Evolutionary conservation across 2,797 vertebrate genomes (phyloP).

Genomic region (Kryptolebias ocellatus): DNA sequence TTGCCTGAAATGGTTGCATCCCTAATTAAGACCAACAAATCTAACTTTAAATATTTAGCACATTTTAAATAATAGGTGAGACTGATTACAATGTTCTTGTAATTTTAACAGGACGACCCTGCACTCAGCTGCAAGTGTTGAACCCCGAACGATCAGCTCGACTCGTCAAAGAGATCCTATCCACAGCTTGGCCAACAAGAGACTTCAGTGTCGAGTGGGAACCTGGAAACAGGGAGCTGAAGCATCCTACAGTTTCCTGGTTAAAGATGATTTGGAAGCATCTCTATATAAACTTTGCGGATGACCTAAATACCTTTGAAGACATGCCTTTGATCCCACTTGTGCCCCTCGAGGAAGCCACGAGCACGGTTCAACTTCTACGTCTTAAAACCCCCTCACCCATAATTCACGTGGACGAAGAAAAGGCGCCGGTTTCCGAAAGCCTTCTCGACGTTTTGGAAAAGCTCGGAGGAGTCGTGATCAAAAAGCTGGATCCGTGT

Average conservation of each 20-base stretch:
- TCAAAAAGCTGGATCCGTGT: conserved; percentile 90
- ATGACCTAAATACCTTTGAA: conserved; percentile 93
- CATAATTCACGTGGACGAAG: conserved; percentile 88
- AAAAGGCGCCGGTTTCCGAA: conserved; percentile 86
- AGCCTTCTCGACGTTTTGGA: conserved; percentile 88
- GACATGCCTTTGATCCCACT: conserved; percentile 97
- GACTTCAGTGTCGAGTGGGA: conserved; percentile 92
- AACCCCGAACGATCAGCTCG: conserved; percentile 93
- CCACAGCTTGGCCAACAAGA: conserved; percentile 88
- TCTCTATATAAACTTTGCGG: conserved; percentile 94
- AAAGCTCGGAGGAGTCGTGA: conserved; percentile 91
- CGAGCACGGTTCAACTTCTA: conserved; percentile 84
- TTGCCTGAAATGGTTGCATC: conserved; percentile 9
- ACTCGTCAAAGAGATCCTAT: conserved; percentile 94
- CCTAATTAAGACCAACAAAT: conserved; percentile 16
- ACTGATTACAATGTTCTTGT: conserved; percentile 28
- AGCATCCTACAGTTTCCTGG: conserved; percentile 90
- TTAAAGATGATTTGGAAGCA: conserved; percentile 96
- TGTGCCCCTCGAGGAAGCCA: conserved; percentile 83
- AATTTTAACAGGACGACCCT: conserved; percentile 89
- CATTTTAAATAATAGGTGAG: conserved; percentile 6
- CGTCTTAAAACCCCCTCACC: conserved; percentile 92
- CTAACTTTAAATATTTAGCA: conserved; percentile 14
- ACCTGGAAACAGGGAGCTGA: conserved; percentile 87
- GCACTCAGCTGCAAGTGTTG: conserved; percentile 93